Evolutionary conservation across 2,888 invertebrate genomes (phyloP).

Genomic region (Morinoia aosen): DNA sequence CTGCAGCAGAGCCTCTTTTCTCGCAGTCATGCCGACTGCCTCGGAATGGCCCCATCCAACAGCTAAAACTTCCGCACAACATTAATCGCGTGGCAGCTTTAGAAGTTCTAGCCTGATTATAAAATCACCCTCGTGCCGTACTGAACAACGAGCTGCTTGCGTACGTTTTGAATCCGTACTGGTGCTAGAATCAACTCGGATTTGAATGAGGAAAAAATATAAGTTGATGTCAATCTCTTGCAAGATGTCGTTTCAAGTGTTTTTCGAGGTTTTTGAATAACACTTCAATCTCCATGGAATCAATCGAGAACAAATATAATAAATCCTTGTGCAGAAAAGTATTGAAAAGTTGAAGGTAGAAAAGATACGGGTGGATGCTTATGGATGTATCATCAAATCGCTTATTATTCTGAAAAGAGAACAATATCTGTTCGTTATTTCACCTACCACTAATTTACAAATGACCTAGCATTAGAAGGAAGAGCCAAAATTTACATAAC

Average conservation of each 20-base stretch:
- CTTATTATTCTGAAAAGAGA: background rate
- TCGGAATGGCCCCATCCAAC: background rate
- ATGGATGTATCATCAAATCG: background rate
- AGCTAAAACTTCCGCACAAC: conserved; percentile 1
- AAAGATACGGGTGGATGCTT: background rate
- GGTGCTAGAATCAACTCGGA: no score
- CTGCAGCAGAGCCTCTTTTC: background rate
- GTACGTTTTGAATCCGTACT: background rate
- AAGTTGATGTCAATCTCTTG: background rate
- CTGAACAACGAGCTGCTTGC: background rate
- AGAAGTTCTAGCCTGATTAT: background rate
- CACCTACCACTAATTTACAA: background rate
- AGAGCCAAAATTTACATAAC: no score
- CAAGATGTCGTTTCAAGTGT: background rate
- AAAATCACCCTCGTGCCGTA: background rate
- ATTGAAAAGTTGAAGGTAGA: background rate
- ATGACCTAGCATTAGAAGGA: background rate
- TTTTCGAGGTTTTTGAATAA: background rate
- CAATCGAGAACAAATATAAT: background rate
- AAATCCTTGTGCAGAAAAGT: background rate
- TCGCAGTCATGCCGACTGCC: background rate
- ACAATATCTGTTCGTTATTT: background rate
- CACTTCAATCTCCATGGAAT: background rate
- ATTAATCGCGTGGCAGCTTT: background rate
- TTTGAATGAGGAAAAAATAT: background rate